Base-by-base conservation (phyloP, 2,797 vertebrate species). In the Alauda arvensis region DNA sequence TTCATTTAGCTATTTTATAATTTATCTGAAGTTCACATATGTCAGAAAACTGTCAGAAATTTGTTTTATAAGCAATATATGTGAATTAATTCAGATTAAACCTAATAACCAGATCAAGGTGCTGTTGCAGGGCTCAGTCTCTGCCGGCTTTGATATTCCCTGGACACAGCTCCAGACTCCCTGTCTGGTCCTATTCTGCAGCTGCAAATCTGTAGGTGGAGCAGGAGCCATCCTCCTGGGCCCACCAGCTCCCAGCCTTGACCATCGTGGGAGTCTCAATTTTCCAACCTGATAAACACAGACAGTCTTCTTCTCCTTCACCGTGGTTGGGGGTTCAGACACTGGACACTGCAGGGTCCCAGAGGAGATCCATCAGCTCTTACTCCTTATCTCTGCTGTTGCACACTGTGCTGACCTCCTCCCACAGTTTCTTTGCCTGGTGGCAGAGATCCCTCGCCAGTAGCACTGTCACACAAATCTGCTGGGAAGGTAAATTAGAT, bases 301-400 rank as follows among this genome's bases (percentile, higher is more conserved):
- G 31, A 12, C 43, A 29, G 1, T 31, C 24, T 17, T 18, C n/a
- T 46, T 29, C 51, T 70, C 24, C 34, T 69, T 55, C 48, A 26
- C 23, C 6, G 2, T 9, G 6, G 10, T 0, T 75, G 18, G 2
- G 21, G 2, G 1, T 13, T 66, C 63, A 66, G 65, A 52, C 26
- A 60, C 33, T 14, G 25, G 60, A 29, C 1, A 1, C 37, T 60
- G 10, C n/a, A 63, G 24, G 10, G 12, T 72, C 33, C 75, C 69
- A 33, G 40, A 77, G 66, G 37, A 71, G 25, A 59, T 61, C 29
- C 14, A 40, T 40, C 51, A 42, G 12, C 53, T 61, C 68, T n/a
- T 21, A 26, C 40, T 71, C 9, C 0, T 56, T 28, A 6, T 24
- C 31, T 31, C 61, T 46, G 46, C 15, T 18, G 12, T 14, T 9